phyloP scores from a whole-genome alignment of 2,888 invertebrate genomes.

The Leucophenga maculata region DNA sequence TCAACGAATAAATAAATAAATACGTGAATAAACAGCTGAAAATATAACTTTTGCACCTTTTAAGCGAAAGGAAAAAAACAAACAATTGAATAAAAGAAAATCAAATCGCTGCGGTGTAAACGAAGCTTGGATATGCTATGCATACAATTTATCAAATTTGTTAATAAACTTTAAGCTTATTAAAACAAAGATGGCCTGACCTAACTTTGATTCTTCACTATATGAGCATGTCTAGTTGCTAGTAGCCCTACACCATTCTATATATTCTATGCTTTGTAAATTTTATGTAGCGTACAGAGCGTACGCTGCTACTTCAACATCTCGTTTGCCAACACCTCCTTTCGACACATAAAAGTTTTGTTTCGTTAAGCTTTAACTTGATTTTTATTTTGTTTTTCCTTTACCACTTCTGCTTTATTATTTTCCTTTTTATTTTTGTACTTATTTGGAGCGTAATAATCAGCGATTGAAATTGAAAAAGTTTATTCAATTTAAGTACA shows the following conservation, averaged over 20 bases:
- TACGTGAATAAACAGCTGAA: slow-evolving; percentile 50
- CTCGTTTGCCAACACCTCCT: no score
- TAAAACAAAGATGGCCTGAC: no score
- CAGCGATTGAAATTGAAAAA: slow-evolving; percentile 53
- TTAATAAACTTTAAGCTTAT: no score
- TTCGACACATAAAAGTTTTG: background rate
- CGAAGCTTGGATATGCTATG: no score
- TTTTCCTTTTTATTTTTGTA: no score
- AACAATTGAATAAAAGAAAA: slow-evolving; percentile 22
- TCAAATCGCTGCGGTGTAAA: background rate
- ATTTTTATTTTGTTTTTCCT: background rate
- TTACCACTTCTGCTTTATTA: slow-evolving; percentile 4
- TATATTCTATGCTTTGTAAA: no score
- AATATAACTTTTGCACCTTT: slow-evolving; percentile 42
- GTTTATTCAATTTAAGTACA: slow-evolving; percentile 51
- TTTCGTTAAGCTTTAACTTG: slow-evolving; percentile 6
- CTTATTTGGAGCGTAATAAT: slow-evolving; percentile 29
- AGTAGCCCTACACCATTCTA: no score
- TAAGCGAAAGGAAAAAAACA: slow-evolving; percentile 21
- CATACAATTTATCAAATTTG: no score
- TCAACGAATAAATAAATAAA: slow-evolving; percentile 17
- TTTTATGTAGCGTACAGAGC: no score
- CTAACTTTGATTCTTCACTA: no score
- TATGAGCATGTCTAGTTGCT: no score
- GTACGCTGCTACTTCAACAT: no score